These are phyloP conservation scores for Anthopleura sola DNA, from an alignment of 64 coral and sea anemone species.

Conservation along the genomic window DNA sequence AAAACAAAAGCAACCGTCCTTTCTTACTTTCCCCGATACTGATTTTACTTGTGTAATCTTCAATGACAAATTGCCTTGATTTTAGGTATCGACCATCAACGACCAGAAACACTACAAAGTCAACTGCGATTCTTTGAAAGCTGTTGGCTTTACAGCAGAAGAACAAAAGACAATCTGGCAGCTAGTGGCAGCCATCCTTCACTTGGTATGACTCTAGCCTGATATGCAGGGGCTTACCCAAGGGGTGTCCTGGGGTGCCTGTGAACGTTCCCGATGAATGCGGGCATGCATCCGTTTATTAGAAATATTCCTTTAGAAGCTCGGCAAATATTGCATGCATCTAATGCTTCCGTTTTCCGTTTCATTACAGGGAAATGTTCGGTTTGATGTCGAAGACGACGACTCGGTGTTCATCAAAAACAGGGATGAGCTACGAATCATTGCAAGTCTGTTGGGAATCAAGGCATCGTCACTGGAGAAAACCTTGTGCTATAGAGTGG, in stretches of 20 bases:
- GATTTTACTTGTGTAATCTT: no score
- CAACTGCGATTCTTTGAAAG: conserved; percentile 79
- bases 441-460: conserved; percentile 72
- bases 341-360: not conserved
- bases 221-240: not conserved
- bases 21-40: no score
- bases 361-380: conserved; percentile 67
- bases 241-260: not conserved
- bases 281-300: no score
- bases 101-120: conserved; percentile 79
- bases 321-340: not conserved
- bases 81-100: conserved; percentile 67
- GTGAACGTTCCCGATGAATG: not conserved
- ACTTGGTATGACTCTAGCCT: conserved; percentile 57
- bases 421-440: conserved; percentile 49
- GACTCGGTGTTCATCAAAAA: conserved; percentile 73
- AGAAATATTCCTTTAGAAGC: not conserved
- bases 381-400: conserved; percentile 68
- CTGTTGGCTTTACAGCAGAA: conserved; percentile 79
- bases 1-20: no score
- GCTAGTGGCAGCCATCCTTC: conserved; percentile 88
- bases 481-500: conserved; percentile 80
- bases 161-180: conserved; percentile 86
- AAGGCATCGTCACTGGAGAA: conserved; percentile 58
- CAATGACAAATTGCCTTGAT: not conserved